Evolutionary conservation across 2,113 vertebrate genomes (phyloP).

Genomic region (Notarius quadriscutis): DNA sequence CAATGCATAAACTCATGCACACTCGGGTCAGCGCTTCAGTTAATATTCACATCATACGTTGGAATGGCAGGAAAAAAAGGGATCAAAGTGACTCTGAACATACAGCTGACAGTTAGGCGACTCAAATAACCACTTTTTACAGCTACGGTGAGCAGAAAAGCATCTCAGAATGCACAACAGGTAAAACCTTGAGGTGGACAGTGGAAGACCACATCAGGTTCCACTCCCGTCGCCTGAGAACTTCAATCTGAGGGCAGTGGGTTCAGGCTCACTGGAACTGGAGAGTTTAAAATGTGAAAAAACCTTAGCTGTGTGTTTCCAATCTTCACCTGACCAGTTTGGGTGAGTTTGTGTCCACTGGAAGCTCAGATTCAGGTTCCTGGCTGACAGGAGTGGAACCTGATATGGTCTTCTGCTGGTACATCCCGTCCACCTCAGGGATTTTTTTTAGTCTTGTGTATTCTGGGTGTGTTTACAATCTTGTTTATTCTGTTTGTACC

Average conservation of each 20-base stretch:
- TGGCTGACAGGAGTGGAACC: not conserved
- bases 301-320: too few species aligned
- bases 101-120: not conserved
- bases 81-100: not conserved
- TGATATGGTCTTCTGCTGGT: not conserved
- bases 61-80: not conserved
- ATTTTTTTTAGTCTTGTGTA: not conserved
- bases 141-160: not conserved
- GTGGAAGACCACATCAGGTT: not conserved
- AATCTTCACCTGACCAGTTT: too few species aligned
- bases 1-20: not conserved
- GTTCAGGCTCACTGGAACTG: not conserved
- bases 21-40: not conserved
- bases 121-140: not conserved
- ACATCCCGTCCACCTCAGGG: not conserved
- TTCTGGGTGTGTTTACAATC: not conserved
- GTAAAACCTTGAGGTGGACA: not conserved
- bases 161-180: not conserved
- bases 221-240: not conserved
- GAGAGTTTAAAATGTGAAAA: not conserved
- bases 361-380: not conserved
- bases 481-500: slow-evolving; percentile 58
- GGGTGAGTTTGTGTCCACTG: not conserved
- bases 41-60: not conserved
- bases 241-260: not conserved